Evolutionary conservation across 2,888 invertebrate species (phyloP).

Genomic region (Ophion costatus): DNA sequence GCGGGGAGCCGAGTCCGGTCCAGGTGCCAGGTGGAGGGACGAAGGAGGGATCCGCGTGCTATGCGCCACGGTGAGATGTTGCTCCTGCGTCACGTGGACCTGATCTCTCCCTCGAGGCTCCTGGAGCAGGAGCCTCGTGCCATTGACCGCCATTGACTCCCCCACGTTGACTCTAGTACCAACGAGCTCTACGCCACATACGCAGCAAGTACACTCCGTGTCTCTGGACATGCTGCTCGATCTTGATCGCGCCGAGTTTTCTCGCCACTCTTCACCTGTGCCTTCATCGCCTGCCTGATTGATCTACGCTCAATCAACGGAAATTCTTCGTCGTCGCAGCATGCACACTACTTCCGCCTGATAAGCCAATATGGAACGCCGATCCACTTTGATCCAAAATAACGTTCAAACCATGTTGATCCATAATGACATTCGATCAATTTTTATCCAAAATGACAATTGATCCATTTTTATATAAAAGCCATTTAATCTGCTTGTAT

Average conservation of each 20-base stretch:
- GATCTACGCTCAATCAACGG: neutral
- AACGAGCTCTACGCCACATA: constrained; percentile 20
- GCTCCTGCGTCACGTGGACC: constrained; percentile 74
- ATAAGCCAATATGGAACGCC: neutral
- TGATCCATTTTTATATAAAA: too few relatives aligned
- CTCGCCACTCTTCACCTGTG: constrained; percentile 13
- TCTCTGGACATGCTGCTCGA: constrained; percentile 53
- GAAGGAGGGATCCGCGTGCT: constrained; percentile 64
- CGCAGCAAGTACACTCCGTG: constrained; percentile 32
- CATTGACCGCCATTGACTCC: constrained; percentile 83
- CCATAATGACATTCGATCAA: too few relatives aligned
- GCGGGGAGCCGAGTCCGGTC: constrained; percentile 75
- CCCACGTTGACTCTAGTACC: constrained; percentile 74
- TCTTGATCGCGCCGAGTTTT: constrained; percentile 46
- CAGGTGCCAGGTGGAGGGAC: constrained; percentile 70
- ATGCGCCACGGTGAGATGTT: constrained; percentile 76
- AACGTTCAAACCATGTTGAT: too few relatives aligned
- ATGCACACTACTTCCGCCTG: neutral
- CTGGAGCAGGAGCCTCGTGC: constrained; percentile 79
- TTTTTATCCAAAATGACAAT: too few relatives aligned
- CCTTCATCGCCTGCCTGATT: neutral
- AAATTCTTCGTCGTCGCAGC: neutral
- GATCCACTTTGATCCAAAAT: neutral
- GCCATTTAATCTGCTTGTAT: too few relatives aligned
- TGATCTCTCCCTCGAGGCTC: constrained; percentile 73